Evolutionary conservation across 2,797 vertebrate genomes (phyloP), one percentile per base, ranked within the genome.

Genomic region (Crocodylus rhombifer): DNA sequence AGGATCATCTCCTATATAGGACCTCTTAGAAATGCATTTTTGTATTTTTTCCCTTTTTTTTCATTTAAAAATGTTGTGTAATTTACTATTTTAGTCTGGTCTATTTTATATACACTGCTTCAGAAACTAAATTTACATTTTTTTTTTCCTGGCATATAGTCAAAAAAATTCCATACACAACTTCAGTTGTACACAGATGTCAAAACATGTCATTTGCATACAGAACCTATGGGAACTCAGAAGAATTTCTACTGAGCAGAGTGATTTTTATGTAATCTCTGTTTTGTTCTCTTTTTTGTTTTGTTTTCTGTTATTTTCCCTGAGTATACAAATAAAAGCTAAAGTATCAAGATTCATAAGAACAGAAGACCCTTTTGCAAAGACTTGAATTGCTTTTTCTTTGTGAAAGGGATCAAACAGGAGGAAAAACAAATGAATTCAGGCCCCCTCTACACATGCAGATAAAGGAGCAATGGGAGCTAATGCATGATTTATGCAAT

Each of bases 81-180:
- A 56, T 85, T 77, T 36, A 64, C 20, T 36, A 51, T 65, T 80
- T 80, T 78, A 36, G 9, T 12, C 23, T 64, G 4, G 56, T 21
- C 23, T 67, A 17, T 62, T 88, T 55, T 82, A 23, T 6, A 42
- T 21, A 6, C 61, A 16, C n/a, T 57, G n/a, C 6, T 57, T 17
- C 36, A 82, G 21, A 74, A 5, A n/a, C 1, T 18, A 65, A 57
- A 15, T n/a, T 82, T 61, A 65, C 5, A 28, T 4, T 2, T 8
- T 9, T 21, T 23, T 3, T 28, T 51, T 11, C 60, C 11, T 17
- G 65, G 3, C 61, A 74, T 65, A 36, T 80, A 36, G 25, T 36
- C 77, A 60, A 64, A 82, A 85, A n/a, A 85, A n/a, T 21, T 82
- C 51, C 77, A 14, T 78, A 78, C 3, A 30, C n/a, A 86, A 62